Evolutionary conservation across 2,113 vertebrate species (phyloP).

Genomic region (Propithecus coquereli): DNA sequence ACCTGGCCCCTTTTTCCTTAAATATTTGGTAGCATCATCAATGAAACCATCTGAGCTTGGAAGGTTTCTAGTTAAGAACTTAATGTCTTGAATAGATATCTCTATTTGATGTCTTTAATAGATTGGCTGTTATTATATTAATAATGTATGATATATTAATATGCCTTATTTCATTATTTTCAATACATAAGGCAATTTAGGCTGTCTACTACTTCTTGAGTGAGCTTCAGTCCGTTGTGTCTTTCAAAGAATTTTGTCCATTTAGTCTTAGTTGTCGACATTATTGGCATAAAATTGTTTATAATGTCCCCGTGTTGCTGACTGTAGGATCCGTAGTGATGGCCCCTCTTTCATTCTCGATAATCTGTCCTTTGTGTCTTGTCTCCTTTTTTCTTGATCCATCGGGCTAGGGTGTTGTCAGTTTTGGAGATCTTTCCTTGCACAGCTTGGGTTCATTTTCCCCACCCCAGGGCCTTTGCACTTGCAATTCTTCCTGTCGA

Average conservation of each 20-base stretch:
- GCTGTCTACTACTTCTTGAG: neutral
- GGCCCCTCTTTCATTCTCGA: neutral
- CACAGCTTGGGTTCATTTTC: rapidly evolving
- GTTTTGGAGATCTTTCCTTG: neutral
- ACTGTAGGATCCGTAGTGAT: neutral
- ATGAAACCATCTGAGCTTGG: neutral
- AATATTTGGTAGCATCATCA: neutral
- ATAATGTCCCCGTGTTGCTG: no score
- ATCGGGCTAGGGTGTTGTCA: rapidly evolving
- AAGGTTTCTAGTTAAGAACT: neutral
- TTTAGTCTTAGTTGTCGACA: neutral
- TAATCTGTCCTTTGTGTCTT: neutral
- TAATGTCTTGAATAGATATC: neutral
- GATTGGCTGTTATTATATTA: neutral
- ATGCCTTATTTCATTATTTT: neutral
- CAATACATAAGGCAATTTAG: neutral
- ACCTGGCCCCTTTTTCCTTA: neutral
- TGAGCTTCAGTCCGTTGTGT: neutral
- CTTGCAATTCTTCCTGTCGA: rapidly evolving
- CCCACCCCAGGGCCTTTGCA: neutral
- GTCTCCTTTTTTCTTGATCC: no score
- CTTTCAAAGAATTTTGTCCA: neutral
- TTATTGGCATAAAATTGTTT: neutral
- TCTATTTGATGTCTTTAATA: neutral
- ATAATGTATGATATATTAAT: neutral